These are phyloP conservation scores for Pterocles burchelli DNA, from an alignment of 2,113 vertebrate genomes.

Conservation along the genomic window DNA sequence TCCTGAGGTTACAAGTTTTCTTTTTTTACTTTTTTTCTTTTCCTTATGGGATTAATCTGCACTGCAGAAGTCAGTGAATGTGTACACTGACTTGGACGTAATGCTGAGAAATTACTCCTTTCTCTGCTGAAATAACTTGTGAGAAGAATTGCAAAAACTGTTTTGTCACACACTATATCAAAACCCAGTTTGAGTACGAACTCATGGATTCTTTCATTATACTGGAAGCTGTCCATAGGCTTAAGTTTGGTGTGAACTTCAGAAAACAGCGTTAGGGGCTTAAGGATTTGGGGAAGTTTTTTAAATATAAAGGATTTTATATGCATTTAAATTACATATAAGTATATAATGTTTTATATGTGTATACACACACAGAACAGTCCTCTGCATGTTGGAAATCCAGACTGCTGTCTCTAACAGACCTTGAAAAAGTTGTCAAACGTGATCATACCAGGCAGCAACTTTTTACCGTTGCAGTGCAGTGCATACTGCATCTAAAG, in stretches of 20 bases:
- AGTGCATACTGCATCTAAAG: neutral
- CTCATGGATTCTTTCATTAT: neutral
- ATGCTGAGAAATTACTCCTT: slow-evolving; percentile 24
- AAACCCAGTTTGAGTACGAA: neutral
- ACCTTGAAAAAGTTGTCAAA: neutral
- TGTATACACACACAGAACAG: neutral
- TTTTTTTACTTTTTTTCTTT: no score
- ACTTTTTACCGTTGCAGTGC: neutral
- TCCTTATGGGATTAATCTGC: neutral
- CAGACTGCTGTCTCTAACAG: neutral
- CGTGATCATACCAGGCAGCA: neutral
- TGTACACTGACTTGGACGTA: neutral
- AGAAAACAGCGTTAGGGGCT: neutral
- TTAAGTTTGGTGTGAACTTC: neutral
- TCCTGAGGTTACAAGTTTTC: slow-evolving; percentile 1
- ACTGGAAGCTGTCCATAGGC: neutral
- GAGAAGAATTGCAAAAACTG: slow-evolving; percentile 7
- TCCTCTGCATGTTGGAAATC: neutral
- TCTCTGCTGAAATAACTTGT: neutral
- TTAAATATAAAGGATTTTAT: neutral
- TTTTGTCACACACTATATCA: neutral
- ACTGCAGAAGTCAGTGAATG: neutral
- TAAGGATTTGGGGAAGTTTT: neutral
- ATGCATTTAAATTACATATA: neutral
- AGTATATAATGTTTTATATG: neutral